Conservation (phyloP, 2,113 vertebrate species). For the Coturnix japonica region DNA sequence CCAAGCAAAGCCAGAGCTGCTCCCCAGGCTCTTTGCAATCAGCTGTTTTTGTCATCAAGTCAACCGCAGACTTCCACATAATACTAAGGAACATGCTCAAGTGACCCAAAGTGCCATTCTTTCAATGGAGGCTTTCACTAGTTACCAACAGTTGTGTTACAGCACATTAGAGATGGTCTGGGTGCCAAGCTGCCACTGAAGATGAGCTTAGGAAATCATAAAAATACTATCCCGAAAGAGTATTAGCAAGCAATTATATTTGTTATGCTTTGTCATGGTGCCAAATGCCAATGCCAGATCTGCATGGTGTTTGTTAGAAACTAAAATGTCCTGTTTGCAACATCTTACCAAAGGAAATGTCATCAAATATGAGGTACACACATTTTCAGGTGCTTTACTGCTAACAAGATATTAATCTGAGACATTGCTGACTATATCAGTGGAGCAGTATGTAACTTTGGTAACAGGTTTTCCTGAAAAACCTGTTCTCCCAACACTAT, state of each 20-base stretch:
- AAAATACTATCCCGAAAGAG: not conserved
- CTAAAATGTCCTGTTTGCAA: not conserved
- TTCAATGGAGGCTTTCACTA: slow-evolving; percentile 6
- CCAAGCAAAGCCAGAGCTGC: not conserved
- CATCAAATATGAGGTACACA: not conserved
- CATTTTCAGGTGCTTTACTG: not conserved
- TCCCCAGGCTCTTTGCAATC: slow-evolving; percentile 33
- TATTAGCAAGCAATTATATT: slow-evolving; percentile 14
- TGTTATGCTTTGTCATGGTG: not conserved
- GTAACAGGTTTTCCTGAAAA: not conserved
- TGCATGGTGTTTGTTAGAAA: not conserved
- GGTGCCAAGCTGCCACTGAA: not conserved
- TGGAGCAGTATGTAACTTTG: not conserved
- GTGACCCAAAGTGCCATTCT: not conserved
- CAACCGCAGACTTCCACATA: not conserved
- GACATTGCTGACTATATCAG: not conserved
- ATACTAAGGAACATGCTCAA: not conserved
- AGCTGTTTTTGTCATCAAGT: slow-evolving; percentile 53
- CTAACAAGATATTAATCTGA: not conserved
- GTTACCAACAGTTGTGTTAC: not conserved
- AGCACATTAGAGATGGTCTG: not conserved
- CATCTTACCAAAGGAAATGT: not conserved
- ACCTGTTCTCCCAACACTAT: not conserved
- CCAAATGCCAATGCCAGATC: not conserved
- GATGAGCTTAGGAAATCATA: not conserved